Percentiles rank a stretch among this genome's conserved stretches.
phyloP scores from a whole-genome alignment of 1,140 invertebrate genomes.

The Leptinotarsa texana region DNA sequence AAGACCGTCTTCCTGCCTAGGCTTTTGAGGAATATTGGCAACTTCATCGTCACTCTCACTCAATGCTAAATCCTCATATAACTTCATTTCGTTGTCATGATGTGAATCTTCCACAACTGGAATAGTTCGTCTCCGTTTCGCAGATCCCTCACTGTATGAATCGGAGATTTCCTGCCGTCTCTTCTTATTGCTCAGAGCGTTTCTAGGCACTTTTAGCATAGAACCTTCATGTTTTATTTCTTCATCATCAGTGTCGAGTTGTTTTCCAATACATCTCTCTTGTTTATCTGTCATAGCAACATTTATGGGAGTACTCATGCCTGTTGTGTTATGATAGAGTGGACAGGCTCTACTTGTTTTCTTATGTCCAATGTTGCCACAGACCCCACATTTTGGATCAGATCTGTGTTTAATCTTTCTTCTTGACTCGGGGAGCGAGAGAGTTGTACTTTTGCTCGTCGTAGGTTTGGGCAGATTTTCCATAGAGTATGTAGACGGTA shows the following conservation, averaged over 20 bases:
- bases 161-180: slow-evolving; percentile 69
- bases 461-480: slow-evolving; percentile 38
- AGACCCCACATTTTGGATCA: slow-evolving; percentile 96
- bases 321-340: slow-evolving; percentile 73
- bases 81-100: no score
- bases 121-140: slow-evolving; percentile 93
- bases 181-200: slow-evolving; percentile 70
- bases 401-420: slow-evolving; percentile 86
- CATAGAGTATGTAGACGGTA: slow-evolving; percentile 27
- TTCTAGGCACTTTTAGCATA: slow-evolving; percentile 82
- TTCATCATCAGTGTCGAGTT: slow-evolving; percentile 76
- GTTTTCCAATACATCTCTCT: slow-evolving; percentile 80
- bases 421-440: slow-evolving; percentile 58
- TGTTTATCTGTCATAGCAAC: slow-evolving; percentile 79
- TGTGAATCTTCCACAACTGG: slow-evolving; percentile 64
- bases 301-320: slow-evolving; percentile 65
- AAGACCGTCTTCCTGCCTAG: no score
- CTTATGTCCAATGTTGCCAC: slow-evolving; percentile 85
- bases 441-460: slow-evolving; percentile 34
- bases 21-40: no score
- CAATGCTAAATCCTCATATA: no score
- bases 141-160: slow-evolving; percentile 86
- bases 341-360: slow-evolving; percentile 97
- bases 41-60: no score
- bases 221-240: slow-evolving; percentile 79